Evolutionary conservation across 2,888 invertebrate species (phyloP).

Genomic region (Acronicta alni): DNA sequence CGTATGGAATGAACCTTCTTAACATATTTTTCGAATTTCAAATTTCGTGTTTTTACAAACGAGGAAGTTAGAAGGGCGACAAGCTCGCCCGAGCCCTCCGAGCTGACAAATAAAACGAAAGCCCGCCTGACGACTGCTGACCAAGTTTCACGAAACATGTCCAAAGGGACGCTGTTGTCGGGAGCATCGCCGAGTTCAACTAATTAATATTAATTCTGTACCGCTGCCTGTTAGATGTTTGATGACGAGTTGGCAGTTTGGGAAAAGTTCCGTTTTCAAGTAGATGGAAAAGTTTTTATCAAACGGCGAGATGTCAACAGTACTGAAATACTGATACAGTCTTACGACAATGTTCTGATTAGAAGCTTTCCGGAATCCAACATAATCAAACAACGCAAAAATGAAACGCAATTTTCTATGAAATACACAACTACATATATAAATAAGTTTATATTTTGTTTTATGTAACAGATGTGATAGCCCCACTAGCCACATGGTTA

Average conservation of each 20-base stretch:
- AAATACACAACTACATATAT: too few relatives aligned
- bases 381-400: too few relatives aligned
- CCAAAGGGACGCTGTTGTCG: slow-evolving; percentile 15
- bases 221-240: slow-evolving; percentile 40
- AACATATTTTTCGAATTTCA: not conserved
- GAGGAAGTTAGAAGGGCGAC: slow-evolving; percentile 20
- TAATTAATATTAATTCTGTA: slow-evolving; percentile 53
- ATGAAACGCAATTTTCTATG: too few relatives aligned
- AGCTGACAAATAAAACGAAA: slow-evolving; percentile 34
- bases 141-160: slow-evolving; percentile 43
- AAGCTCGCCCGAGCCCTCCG: slow-evolving; percentile 8
- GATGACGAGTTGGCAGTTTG: slow-evolving; percentile 28
- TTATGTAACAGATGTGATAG: too few relatives aligned
- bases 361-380: too few relatives aligned
- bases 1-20: not conserved
- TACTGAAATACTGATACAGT: not conserved
- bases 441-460: too few relatives aligned
- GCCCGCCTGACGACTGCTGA: slow-evolving; percentile 17
- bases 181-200: slow-evolving; percentile 15
- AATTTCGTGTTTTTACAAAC: slow-evolving; percentile 40
- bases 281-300: slow-evolving; percentile 5
- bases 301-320: not conserved
- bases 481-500: too few relatives aligned
- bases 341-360: too few relatives aligned
- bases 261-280: slow-evolving; percentile 5